These are phyloP conservation scores for Murina feae DNA, from an alignment of 2,113 vertebrate species.

Conservation along the genomic window DNA sequence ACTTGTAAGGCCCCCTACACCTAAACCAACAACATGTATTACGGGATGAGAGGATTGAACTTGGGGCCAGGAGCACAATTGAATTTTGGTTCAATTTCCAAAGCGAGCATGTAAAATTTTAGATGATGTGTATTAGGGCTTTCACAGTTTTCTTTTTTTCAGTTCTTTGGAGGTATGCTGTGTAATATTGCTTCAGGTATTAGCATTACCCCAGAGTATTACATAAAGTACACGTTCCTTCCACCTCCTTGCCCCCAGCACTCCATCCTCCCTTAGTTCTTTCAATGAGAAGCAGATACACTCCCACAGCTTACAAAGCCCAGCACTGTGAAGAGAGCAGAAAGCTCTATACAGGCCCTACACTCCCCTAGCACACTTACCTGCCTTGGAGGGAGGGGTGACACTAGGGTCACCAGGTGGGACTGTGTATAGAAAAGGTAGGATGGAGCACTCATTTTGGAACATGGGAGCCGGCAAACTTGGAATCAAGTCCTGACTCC, in stretches of 20 bases:
- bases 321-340: neutral
- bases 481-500: neutral
- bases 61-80: neutral
- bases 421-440: neutral
- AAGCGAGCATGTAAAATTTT: neutral
- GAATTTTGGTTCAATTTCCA: neutral
- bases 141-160: neutral
- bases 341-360: neutral
- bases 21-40: neutral
- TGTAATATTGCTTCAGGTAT: neutral
- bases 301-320: neutral
- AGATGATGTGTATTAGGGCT: neutral
- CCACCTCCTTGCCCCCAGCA: neutral
- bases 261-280: neutral
- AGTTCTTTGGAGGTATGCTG: neutral
- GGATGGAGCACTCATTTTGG: neutral
- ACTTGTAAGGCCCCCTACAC: neutral
- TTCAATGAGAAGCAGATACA: neutral
- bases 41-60: neutral
- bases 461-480: neutral
- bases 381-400: neutral
- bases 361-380: neutral
- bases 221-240: neutral
- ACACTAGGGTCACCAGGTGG: neutral
- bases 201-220: neutral